A percentile compares a stretch with the other conserved stretches of the same genome.
Evolutionary conservation across 1,140 invertebrate species (phyloP).

Genomic region (Cydia splendana): DNA sequence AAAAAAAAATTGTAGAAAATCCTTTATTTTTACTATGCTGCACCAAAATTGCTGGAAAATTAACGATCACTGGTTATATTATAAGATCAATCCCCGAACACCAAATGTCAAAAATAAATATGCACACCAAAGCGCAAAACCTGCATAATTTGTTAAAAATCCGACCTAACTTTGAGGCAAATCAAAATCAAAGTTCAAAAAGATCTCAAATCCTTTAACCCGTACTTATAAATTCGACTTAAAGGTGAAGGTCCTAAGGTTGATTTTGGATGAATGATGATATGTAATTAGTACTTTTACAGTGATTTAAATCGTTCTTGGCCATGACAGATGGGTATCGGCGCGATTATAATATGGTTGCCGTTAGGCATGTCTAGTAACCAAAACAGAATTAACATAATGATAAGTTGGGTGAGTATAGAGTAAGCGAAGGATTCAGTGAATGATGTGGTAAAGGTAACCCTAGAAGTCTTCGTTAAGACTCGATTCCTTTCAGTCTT

Average conservation of each 20-base stretch:
- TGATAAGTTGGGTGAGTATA: conserved; percentile 25
- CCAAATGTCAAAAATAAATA: too few relatives aligned
- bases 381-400: conserved; percentile 25
- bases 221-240: not conserved
- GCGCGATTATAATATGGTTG: conserved; percentile 1
- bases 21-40: too few relatives aligned
- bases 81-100: too few relatives aligned
- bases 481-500: too few relatives aligned
- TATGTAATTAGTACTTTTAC: not conserved
- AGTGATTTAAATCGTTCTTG: conserved; percentile 2
- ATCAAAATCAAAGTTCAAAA: not conserved
- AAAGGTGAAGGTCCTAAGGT: not conserved
- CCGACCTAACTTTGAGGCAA: not conserved
- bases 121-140: not conserved
- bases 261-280: not conserved
- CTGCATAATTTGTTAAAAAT: conserved; percentile 8
- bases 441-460: not conserved
- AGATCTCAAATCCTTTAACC: not conserved
- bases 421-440: conserved; percentile 36
- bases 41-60: too few relatives aligned
- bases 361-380: conserved; percentile 21
- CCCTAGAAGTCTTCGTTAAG: too few relatives aligned
- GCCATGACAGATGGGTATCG: conserved; percentile 28
- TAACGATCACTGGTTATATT: too few relatives aligned
- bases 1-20: too few relatives aligned